phyloP scores from a whole-genome alignment of 1,140 invertebrate species.

The Cydia splendana region DNA sequence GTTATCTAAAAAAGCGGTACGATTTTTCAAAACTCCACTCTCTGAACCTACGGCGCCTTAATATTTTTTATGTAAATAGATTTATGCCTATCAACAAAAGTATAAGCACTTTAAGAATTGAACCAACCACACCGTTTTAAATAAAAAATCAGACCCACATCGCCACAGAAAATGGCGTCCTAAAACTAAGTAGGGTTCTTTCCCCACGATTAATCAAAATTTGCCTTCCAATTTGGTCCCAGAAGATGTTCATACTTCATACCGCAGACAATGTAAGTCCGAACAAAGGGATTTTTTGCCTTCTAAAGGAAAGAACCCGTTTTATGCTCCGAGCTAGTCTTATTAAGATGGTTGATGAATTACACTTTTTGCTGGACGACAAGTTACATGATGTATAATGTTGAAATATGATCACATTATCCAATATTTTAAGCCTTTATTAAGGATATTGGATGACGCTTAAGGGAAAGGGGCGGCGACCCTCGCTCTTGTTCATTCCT shows the following conservation, averaged over 20 bases:
- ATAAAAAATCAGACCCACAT: neutral
- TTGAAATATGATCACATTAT: neutral
- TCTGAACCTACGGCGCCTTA: too few species aligned
- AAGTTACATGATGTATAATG: neutral
- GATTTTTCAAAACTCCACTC: too few species aligned
- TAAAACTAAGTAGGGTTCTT: conserved; percentile 1
- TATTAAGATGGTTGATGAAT: conserved; percentile 12
- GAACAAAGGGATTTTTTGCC: conserved; percentile 23
- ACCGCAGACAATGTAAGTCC: conserved; percentile 2
- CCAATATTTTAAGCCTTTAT: too few species aligned
- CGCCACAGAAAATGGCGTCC: neutral
- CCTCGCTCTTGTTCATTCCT: too few species aligned
- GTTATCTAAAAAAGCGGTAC: too few species aligned
- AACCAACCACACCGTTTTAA: too few species aligned
- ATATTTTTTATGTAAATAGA: too few species aligned
- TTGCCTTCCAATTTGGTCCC: conserved; percentile 17
- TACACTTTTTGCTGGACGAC: neutral
- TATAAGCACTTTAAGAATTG: too few species aligned
- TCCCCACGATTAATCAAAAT: neutral
- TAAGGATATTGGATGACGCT: too few species aligned
- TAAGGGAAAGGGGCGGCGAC: too few species aligned
- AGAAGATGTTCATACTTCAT: conserved; percentile 20
- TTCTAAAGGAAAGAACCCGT: neutral
- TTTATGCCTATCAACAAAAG: too few species aligned
- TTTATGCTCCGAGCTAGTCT: conserved; percentile 2